Conservation (phyloP, 2,797 vertebrate genomes). For the Poecilia velifera region DNA sequence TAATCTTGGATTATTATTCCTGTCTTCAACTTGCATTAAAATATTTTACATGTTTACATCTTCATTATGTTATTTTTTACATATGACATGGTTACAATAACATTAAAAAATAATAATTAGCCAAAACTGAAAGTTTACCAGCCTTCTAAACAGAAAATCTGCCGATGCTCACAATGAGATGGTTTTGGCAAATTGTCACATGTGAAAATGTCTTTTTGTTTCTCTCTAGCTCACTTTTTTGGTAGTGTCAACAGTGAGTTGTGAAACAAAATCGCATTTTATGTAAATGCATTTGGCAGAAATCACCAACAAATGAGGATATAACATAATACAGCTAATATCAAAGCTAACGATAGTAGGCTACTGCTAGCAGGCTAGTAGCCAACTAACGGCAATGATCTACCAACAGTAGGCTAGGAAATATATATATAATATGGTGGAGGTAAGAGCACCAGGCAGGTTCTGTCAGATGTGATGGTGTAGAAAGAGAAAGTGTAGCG, state of each 20-base stretch:
- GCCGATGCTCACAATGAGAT: not conserved
- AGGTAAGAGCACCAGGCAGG: not conserved
- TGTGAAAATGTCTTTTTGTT: not conserved
- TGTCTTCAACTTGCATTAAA: slow-evolving; percentile 5
- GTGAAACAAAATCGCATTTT: not conserved
- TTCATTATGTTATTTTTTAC: not conserved
- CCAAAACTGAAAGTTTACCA: not conserved
- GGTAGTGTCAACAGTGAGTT: not conserved
- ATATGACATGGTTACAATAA: not conserved
- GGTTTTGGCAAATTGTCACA: not conserved
- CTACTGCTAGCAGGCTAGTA: no score
- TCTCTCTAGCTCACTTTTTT: no score
- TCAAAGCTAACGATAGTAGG: not conserved
- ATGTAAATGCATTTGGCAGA: not conserved
- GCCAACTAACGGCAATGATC: no score
- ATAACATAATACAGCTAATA: not conserved
- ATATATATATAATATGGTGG: no score
- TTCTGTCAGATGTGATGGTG: not conserved
- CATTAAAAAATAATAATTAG: not conserved
- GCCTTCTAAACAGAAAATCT: not conserved
- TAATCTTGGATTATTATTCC: slow-evolving; percentile 24
- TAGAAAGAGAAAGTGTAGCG: not conserved
- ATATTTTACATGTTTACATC: not conserved
- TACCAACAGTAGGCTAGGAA: no score
- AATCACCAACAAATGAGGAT: not conserved